These are phyloP conservation scores for Rhynchotus rufescens DNA, from an alignment of 2,797 vertebrate species.

Conservation along the genomic window DNA sequence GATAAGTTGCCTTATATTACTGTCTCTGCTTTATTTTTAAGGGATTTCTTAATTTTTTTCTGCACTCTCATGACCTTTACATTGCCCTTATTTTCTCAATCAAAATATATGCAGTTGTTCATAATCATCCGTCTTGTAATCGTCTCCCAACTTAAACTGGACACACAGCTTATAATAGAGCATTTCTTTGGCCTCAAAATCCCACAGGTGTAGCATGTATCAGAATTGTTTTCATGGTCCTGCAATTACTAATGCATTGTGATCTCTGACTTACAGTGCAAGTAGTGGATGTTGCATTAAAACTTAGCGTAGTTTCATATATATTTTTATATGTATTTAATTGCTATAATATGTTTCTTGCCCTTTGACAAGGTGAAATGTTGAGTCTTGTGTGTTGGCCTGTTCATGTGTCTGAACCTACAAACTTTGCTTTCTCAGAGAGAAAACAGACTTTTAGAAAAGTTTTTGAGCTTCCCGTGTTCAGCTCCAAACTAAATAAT, in stretches of 20 bases:
- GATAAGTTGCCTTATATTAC: background rate
- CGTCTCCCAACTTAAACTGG: background rate
- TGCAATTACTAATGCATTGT: background rate
- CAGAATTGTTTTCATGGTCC: background rate
- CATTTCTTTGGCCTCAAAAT: background rate
- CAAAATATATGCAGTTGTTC: background rate
- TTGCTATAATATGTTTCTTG: background rate
- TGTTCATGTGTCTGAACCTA: background rate
- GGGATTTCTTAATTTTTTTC: background rate
- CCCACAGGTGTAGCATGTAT: background rate
- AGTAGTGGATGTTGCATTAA: background rate
- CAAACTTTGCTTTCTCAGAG: background rate
- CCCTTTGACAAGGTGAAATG: background rate
- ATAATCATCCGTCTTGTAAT: background rate
- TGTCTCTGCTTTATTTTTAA: background rate
- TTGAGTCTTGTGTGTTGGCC: background rate
- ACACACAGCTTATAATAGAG: background rate
- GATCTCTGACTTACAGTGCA: background rate
- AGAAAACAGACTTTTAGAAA: background rate
- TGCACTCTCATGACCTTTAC: background rate
- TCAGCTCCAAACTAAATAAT: background rate
- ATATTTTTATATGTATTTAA: background rate
- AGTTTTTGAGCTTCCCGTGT: background rate
- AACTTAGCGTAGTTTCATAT: background rate
- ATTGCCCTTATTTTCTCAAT: background rate